Evolutionary conservation across 2,113 vertebrate species (phyloP).

Genomic region (Etheostoma spectabile): DNA sequence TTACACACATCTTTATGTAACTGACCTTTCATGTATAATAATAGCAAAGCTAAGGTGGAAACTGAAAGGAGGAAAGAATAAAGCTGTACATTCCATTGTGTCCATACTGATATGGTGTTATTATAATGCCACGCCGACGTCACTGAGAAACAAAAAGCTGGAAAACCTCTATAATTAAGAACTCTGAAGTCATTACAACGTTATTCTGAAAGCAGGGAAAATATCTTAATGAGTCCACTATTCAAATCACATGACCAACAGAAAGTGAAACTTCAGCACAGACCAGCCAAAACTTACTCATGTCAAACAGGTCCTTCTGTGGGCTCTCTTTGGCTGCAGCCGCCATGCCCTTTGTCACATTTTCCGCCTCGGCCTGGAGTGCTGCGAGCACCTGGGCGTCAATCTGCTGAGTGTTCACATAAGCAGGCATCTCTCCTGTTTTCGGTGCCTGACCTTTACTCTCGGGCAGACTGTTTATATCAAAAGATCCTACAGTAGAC

Average conservation of each 20-base stretch:
- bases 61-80: conserved; percentile 38
- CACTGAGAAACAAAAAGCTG: conserved; percentile 36
- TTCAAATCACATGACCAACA: neutral
- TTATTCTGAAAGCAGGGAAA: conserved; percentile 1
- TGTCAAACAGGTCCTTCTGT: conserved; percentile 95
- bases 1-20: conserved; percentile 13
- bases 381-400: conserved; percentile 85
- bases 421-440: conserved; percentile 85
- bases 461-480: conserved; percentile 86
- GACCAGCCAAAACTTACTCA: conserved; percentile 88
- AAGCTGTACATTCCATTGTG: conserved; percentile 43
- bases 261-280: neutral
- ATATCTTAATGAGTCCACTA: neutral
- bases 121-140: conserved; percentile 42
- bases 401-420: conserved; percentile 92
- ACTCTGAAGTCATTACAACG: neutral
- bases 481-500: conserved; percentile 85
- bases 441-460: conserved; percentile 80
- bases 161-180: conserved; percentile 65
- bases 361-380: conserved; percentile 85
- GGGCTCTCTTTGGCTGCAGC: conserved; percentile 86
- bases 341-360: conserved; percentile 73
- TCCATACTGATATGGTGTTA: conserved; percentile 45
- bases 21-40: conserved; percentile 40
- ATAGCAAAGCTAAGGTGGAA: conserved; percentile 25